A percentile compares a stretch with the other conserved stretches of the same genome.
Evolutionary conservation across 2,888 invertebrate species (phyloP).

Genomic region (Acleris literana): DNA sequence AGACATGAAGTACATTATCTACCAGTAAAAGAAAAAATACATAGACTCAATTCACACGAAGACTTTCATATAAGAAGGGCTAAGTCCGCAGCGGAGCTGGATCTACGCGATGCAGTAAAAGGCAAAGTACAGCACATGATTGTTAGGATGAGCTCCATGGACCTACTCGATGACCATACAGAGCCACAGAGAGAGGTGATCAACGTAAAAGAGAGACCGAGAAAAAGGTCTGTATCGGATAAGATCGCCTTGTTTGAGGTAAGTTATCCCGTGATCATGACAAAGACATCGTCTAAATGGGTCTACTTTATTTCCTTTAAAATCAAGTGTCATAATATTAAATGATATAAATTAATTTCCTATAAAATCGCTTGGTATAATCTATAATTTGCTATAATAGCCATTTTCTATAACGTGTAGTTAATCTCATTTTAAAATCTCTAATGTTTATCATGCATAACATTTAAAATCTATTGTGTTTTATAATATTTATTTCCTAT

Average conservation of each 20-base stretch:
- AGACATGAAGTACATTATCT: conserved; percentile 14
- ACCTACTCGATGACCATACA: conserved; percentile 43
- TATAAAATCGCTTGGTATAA: too few species aligned
- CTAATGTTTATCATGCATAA: too few species aligned
- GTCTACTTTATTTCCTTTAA: too few species aligned
- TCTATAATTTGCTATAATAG: too few species aligned
- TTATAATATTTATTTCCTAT: too few species aligned
- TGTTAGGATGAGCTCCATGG: conserved; percentile 61
- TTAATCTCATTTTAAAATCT: too few species aligned
- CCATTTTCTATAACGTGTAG: too few species aligned
- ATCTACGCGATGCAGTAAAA: conserved; percentile 58
- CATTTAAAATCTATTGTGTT: too few species aligned
- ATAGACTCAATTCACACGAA: conserved; percentile 32
- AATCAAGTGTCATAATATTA: too few species aligned
- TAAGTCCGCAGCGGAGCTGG: conserved; percentile 62
- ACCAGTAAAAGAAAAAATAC: conserved; percentile 35
- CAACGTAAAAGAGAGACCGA: conserved; percentile 58
- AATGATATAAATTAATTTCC: too few species aligned
- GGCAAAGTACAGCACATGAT: conserved; percentile 62
- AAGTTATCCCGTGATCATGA: conserved; percentile 26
- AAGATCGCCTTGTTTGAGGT: conserved; percentile 75
- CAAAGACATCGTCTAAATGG: too few species aligned
- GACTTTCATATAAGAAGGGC: conserved; percentile 43
- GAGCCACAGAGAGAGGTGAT: conserved; percentile 51
- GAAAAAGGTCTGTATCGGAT: conserved; percentile 61